A percentile compares a stretch with the other conserved stretches of the same genome.
Evolutionary conservation across 2,888 invertebrate genomes (phyloP).

Genomic region (Prosopocoilus inquinatus): DNA sequence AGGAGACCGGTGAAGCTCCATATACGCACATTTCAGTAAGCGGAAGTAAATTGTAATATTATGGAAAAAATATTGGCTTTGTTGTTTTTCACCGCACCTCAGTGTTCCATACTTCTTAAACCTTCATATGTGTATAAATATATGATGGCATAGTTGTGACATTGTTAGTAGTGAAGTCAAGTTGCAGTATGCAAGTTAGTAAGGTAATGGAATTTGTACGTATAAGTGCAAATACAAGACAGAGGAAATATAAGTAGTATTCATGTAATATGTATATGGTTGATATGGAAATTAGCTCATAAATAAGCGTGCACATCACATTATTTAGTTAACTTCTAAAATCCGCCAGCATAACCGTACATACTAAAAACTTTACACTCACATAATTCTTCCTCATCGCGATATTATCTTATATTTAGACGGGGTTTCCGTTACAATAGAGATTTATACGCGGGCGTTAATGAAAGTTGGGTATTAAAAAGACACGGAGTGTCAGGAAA

Average conservation of each 20-base stretch:
- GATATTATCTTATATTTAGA: conserved; percentile 49
- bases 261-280: conserved; percentile 19
- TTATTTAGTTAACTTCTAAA: conserved; percentile 20
- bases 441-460: conserved; percentile 50
- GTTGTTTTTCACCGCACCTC: too few relatives aligned
- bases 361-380: conserved; percentile 42
- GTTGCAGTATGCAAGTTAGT: too few relatives aligned
- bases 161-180: too few relatives aligned
- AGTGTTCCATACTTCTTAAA: too few relatives aligned
- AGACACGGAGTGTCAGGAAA: conserved; percentile 43
- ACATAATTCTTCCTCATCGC: conserved; percentile 41
- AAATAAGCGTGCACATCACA: conserved; percentile 20
- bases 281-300: conserved; percentile 21
- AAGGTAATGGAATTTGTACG: conserved; percentile 1
- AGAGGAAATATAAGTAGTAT: conserved; percentile 15
- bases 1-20: too few relatives aligned
- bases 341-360: conserved; percentile 15
- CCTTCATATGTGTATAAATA: too few relatives aligned
- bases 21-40: too few relatives aligned
- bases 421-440: conserved; percentile 44
- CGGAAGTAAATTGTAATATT: too few relatives aligned
- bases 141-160: too few relatives aligned
- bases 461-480: conserved; percentile 51
- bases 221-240: conserved; percentile 11
- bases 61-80: too few relatives aligned